These are phyloP conservation scores for Limnodromus scolopaceus DNA, from an alignment of 2,797 vertebrate genomes.

Conservation along the genomic window DNA sequence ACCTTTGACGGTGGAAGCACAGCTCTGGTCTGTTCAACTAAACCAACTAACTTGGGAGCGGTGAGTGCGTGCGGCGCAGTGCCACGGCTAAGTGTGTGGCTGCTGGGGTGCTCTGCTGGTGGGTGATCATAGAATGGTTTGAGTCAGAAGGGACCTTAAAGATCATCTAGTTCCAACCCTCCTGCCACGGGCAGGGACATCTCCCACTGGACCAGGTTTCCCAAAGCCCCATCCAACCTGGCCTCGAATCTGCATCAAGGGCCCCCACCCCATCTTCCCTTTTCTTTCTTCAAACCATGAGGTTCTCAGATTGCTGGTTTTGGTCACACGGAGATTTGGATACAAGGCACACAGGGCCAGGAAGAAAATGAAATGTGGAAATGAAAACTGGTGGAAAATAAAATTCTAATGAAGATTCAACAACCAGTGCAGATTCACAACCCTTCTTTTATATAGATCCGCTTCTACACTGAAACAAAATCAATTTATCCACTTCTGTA, in stretches of 20 bases:
- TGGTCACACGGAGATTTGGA: background rate
- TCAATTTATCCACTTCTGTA: background rate
- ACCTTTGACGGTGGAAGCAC: background rate
- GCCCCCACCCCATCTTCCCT: background rate
- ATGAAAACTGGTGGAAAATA: background rate
- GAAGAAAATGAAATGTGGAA: background rate
- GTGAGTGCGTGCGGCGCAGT: accelerated
- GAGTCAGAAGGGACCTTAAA: too few species aligned
- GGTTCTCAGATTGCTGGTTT: accelerated
- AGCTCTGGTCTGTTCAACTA: background rate
- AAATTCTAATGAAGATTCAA: background rate
- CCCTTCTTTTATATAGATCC: background rate
- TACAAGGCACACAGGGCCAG: background rate
- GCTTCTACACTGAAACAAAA: background rate
- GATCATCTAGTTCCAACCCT: too few species aligned
- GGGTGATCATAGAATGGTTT: too few species aligned
- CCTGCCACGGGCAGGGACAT: too few species aligned
- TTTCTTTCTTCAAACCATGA: background rate
- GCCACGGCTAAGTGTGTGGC: background rate
- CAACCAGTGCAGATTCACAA: background rate
- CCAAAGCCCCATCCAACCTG: too few species aligned
- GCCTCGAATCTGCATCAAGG: background rate
- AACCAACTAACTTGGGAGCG: background rate
- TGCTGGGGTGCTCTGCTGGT: background rate
- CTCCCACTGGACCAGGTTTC: too few species aligned